phyloP scores from a whole-genome alignment of 2,797 vertebrate species.

The Acomys russatus region DNA sequence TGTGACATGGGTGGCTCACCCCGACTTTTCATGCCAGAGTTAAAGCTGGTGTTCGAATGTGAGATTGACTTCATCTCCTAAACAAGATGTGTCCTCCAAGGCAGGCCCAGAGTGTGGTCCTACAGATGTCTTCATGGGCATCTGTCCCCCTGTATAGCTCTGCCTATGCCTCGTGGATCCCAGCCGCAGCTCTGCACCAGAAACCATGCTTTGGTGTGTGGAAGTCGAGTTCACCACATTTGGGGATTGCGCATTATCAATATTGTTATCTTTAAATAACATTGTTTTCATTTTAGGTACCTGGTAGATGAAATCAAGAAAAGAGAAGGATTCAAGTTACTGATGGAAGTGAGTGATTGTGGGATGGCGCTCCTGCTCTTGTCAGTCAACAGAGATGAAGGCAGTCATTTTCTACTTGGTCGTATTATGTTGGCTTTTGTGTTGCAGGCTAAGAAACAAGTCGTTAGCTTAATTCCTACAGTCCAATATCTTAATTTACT shows the following conservation, averaged over 20 bases:
- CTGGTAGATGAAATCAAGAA: constrained; percentile 92
- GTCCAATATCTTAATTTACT: constrained; percentile 83
- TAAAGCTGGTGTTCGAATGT: background rate
- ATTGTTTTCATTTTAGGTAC: constrained; percentile 89
- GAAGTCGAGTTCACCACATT: background rate
- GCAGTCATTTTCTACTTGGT: constrained; percentile 66
- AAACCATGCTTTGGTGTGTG: background rate
- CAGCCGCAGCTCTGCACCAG: background rate
- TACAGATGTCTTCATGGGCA: background rate
- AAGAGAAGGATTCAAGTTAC: constrained; percentile 91
- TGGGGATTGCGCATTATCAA: constrained; percentile 64
- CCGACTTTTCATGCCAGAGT: background rate
- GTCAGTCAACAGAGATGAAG: constrained; percentile 58
- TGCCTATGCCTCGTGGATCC: background rate
- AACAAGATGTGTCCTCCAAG: background rate
- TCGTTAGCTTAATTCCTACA: constrained; percentile 80
- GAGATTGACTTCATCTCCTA: background rate
- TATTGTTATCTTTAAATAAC: background rate
- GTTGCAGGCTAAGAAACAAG: constrained; percentile 73
- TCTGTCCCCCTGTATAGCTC: background rate
- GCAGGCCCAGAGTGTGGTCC: background rate
- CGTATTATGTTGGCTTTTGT: constrained; percentile 64
- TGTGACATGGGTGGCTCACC: background rate
- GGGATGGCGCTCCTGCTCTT: constrained; percentile 28
- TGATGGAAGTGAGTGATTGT: constrained; percentile 90